phyloP scores from a whole-genome alignment of 2,888 invertebrate species.

The Crepidodera aurea region DNA sequence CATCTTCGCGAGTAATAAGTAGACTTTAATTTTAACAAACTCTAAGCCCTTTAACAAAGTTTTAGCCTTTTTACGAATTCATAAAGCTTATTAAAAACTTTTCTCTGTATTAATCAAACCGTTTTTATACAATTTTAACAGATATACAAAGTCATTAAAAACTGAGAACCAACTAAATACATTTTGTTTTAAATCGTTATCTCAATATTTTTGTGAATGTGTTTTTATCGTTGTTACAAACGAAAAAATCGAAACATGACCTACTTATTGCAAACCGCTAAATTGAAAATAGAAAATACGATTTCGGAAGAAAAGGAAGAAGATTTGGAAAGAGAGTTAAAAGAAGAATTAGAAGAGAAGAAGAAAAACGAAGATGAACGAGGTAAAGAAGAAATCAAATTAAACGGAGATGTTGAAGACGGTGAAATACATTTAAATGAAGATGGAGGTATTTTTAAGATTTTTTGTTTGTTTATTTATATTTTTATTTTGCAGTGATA shows the following conservation, averaged over 20 bases:
- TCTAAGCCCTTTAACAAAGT: no score
- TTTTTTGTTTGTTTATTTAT: not conserved
- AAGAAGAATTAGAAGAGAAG: conserved; percentile 2
- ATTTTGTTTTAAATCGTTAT: no score
- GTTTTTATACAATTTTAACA: no score
- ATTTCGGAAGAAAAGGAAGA: conserved; percentile 9
- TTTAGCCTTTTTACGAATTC: no score
- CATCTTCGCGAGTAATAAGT: no score
- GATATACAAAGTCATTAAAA: no score
- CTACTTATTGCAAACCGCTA: not conserved
- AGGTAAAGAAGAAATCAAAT: not conserved
- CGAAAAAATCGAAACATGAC: not conserved
- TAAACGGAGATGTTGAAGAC: not conserved
- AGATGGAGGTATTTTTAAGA: not conserved
- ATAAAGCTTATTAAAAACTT: no score
- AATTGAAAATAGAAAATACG: not conserved
- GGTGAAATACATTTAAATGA: not conserved
- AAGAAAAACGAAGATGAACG: not conserved
- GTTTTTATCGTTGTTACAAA: not conserved
- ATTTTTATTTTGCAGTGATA: not conserved
- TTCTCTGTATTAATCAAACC: no score
- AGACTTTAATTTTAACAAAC: no score
- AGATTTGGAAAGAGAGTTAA: not conserved
- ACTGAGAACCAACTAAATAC: not conserved
- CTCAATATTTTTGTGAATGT: not conserved